These are phyloP conservation scores for Pterocles burchelli DNA, from an alignment of 2,113 vertebrate species.

Conservation along the genomic window DNA sequence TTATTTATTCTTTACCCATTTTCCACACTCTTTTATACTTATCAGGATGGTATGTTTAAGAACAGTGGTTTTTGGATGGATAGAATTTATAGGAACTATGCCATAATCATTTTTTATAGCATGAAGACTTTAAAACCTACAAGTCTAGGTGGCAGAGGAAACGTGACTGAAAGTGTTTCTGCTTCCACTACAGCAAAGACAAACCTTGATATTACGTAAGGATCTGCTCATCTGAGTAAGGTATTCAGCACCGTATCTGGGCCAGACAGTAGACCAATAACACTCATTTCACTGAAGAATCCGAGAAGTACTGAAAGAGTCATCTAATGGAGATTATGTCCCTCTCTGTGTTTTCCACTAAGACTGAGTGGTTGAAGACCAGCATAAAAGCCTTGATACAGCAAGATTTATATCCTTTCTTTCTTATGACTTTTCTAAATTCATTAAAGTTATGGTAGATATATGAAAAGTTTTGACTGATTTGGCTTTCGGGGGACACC, in stretches of 20 bases:
- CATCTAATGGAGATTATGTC: not conserved
- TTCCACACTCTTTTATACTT: not conserved
- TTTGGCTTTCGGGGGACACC: not conserved
- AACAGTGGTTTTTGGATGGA: not conserved
- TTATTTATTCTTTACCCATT: not conserved
- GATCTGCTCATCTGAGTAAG: not conserved
- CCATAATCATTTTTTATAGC: not conserved
- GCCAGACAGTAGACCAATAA: not conserved
- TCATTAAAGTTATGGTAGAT: not conserved
- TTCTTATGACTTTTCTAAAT: not conserved
- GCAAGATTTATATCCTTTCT: not conserved
- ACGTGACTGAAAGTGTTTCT: not conserved
- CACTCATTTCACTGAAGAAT: not conserved
- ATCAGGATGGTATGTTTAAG: not conserved
- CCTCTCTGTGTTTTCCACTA: not conserved
- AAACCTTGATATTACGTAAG: not conserved
- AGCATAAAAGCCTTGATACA: not conserved
- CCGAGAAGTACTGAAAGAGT: not conserved
- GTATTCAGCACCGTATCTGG: not conserved
- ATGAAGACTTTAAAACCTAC: not conserved
- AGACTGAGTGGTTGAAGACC: not conserved
- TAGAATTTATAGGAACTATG: not conserved
- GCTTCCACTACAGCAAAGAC: not conserved
- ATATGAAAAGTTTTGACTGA: not conserved
- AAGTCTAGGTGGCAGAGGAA: not conserved